Base-by-base conservation (phyloP, 2,888 invertebrate genomes). In the Perizoma affinitatum region DNA sequence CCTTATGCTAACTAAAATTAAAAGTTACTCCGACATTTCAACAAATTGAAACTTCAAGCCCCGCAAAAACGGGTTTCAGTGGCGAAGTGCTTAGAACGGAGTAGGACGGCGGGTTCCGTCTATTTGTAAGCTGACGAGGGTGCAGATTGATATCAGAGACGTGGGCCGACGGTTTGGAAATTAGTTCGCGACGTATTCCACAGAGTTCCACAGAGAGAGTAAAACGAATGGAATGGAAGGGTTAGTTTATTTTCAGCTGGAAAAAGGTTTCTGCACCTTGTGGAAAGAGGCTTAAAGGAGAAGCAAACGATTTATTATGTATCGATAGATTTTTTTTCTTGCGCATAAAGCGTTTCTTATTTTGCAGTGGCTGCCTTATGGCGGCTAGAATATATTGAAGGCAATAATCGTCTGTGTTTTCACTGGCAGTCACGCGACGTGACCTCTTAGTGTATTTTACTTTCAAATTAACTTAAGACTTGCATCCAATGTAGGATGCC, bases 41-140 rank as follows among this genome's bases (percentile, higher is more conserved):
- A 40, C 46, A 34, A 41, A 58, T 38, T 54, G 48, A 48, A 44
- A 43, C 44, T 56, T 38, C 44, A 42, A 11, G 48, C 11, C 36
- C n/a, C 41, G 49, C 41, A 58, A 44, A 58, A 53, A 48, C 54
- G 41, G 35, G n/a, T 11, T 44, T 34, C 40, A 6, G 48, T 35
- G 40, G 48, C 9, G 36, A 42, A 51, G 51, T 22, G 42, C 40
- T 10, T 22, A 33, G 40, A 41, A 34, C 43, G 36, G 53, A 38
- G 41, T 33, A 22, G n/a, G 38, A 34, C 34, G 51, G 56, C 22
- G 49, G 47, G 57, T 38, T 52, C 45, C 49, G 42, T 44, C 40
- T 45, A 35, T 53, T 53, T 46, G 50, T 36, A 6, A 4, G 33
- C 7, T 57, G 61, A 61, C 61, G 45, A 61, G 61, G 61, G 61